Conservation (phyloP, 2,113 vertebrate species). For the Opisthocomus hoazin region DNA sequence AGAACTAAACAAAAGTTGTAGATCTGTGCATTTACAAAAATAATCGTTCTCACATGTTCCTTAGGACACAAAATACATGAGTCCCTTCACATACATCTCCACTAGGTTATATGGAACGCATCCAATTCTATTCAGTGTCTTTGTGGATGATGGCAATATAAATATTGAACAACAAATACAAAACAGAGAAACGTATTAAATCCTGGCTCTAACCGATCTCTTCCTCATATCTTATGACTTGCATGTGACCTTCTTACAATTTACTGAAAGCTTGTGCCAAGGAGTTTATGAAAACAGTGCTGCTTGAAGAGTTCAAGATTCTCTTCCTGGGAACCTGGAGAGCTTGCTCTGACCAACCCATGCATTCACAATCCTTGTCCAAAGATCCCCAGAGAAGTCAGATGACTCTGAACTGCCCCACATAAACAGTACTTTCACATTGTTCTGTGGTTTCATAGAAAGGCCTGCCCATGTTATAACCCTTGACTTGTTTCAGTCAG, state of each 20-base stretch:
- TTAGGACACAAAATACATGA: background rate
- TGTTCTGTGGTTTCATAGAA: background rate
- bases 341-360: background rate
- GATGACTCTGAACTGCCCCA: background rate
- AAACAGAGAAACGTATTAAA: constrained; percentile 2
- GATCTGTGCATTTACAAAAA: background rate
- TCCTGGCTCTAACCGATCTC: constrained; percentile 18
- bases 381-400: background rate
- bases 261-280: constrained; percentile 27
- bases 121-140: background rate
- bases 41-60: background rate
- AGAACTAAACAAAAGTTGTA: background rate
- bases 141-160: background rate
- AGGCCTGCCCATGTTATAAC: background rate
- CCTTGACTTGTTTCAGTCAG: background rate
- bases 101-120: background rate
- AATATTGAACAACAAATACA: constrained; percentile 35
- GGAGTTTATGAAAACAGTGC: constrained; percentile 13
- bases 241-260: constrained; percentile 31
- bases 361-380: rapidly evolving
- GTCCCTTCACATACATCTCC: background rate
- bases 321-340: background rate
- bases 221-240: constrained; percentile 42
- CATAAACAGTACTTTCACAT: background rate
- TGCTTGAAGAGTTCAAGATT: constrained; percentile 10